phyloP scores from a whole-genome alignment of 2,113 vertebrate genomes.

The Hypanus sabinus region DNA sequence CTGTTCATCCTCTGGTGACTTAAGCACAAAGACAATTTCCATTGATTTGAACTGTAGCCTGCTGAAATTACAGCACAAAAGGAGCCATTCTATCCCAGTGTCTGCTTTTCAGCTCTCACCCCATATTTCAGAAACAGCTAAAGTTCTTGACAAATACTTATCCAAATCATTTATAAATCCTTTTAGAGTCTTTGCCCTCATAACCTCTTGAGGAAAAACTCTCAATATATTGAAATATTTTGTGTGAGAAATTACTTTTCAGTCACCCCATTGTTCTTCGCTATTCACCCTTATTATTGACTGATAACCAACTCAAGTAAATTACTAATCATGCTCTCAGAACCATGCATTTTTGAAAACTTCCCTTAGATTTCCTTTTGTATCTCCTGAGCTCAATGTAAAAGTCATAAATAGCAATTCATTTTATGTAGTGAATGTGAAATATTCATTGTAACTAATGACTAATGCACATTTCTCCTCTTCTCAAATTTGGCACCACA shows the following conservation, averaged over 20 bases:
- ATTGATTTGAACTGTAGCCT: background rate
- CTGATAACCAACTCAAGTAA: background rate
- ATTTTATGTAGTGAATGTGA: background rate
- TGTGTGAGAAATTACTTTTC: background rate
- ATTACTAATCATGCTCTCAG: background rate
- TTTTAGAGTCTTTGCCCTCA: background rate
- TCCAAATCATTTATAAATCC: background rate
- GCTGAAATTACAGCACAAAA: background rate
- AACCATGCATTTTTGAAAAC: background rate
- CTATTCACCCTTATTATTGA: background rate
- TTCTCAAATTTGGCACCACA: too few relatives aligned
- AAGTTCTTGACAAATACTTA: background rate
- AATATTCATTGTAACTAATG: too few relatives aligned
- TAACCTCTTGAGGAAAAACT: background rate
- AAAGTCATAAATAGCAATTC: background rate
- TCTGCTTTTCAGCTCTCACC: background rate
- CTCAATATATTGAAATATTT: background rate
- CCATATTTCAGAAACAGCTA: background rate
- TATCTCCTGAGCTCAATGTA: background rate
- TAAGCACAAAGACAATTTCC: constrained; percentile 5
- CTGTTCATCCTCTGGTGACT: background rate
- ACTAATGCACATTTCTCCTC: too few relatives aligned
- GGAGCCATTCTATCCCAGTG: background rate
- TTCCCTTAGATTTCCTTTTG: background rate
- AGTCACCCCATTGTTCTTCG: background rate